Evolutionary conservation across 2,797 vertebrate genomes (phyloP).

Genomic region (Cirrhinus mrigala): DNA sequence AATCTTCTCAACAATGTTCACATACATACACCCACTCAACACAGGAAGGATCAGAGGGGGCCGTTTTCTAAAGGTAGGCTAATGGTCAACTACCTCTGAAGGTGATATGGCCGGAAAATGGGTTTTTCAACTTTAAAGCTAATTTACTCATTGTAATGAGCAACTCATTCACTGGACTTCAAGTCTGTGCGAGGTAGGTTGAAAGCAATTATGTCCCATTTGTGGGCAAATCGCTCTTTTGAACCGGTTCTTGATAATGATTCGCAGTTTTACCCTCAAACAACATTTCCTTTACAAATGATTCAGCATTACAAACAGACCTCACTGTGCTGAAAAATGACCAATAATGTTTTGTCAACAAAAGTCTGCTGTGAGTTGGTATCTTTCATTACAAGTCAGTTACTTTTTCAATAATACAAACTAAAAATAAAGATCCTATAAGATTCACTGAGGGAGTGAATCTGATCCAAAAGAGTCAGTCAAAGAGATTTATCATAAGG

Average conservation of each 20-base stretch:
- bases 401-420: no score
- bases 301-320: neutral
- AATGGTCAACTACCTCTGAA: constrained; percentile 47
- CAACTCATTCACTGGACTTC: constrained; percentile 1
- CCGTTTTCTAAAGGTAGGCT: constrained; percentile 39
- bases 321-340: neutral
- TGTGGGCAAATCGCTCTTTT: constrained; percentile 6
- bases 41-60: constrained; percentile 34
- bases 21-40: constrained; percentile 57
- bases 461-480: neutral
- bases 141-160: constrained; percentile 45
- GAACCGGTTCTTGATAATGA: neutral
- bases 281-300: neutral
- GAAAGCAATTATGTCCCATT: constrained; percentile 13
- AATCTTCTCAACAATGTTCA: constrained; percentile 66
- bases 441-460: neutral
- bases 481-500: no score
- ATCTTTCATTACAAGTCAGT: no score
- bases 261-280: no score
- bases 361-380: neutral
- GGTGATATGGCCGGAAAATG: constrained; percentile 34
- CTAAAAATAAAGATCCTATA: no score
- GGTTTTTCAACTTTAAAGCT: constrained; percentile 29
- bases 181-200: neutral
- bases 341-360: neutral